phyloP scores from a whole-genome alignment of 2,888 invertebrate genomes.

The Drosophila leonis region DNA sequence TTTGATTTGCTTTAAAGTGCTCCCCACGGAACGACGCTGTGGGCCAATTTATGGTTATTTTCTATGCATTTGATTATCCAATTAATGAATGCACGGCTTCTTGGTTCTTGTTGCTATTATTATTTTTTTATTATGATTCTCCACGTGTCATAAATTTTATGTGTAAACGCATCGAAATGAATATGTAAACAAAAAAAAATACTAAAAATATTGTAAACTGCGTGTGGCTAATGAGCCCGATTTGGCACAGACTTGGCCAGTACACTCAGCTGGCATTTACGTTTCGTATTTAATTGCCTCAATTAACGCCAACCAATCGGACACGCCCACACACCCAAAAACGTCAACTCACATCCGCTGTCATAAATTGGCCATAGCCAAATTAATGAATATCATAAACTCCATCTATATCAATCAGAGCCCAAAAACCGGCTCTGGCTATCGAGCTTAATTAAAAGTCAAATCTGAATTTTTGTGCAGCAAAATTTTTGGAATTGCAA shows the following conservation, averaged over 20 bases:
- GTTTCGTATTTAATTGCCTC: constrained; percentile 66
- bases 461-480: constrained; percentile 31
- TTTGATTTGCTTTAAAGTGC: constrained; percentile 53
- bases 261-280: constrained; percentile 27
- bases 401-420: constrained; percentile 25
- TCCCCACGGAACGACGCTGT: constrained; percentile 38
- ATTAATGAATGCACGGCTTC: constrained; percentile 58
- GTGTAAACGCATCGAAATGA: constrained; percentile 18
- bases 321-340: constrained; percentile 44
- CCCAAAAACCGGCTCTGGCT: constrained; percentile 40
- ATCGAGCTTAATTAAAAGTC: constrained; percentile 59
- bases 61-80: constrained; percentile 65
- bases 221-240: constrained; percentile 68
- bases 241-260: constrained; percentile 30
- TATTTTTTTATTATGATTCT: constrained; percentile 31
- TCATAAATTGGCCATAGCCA: constrained; percentile 61
- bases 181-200: background rate
- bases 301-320: constrained; percentile 68
- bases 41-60: constrained; percentile 49
- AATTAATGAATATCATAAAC: constrained; percentile 23
- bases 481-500: constrained; percentile 38
- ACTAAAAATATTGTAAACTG: constrained; percentile 33
- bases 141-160: constrained; percentile 60
- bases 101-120: constrained; percentile 14
- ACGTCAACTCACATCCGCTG: constrained; percentile 74